Conservation (phyloP, 1,140 invertebrate species). For the Planococcus citri region DNA sequence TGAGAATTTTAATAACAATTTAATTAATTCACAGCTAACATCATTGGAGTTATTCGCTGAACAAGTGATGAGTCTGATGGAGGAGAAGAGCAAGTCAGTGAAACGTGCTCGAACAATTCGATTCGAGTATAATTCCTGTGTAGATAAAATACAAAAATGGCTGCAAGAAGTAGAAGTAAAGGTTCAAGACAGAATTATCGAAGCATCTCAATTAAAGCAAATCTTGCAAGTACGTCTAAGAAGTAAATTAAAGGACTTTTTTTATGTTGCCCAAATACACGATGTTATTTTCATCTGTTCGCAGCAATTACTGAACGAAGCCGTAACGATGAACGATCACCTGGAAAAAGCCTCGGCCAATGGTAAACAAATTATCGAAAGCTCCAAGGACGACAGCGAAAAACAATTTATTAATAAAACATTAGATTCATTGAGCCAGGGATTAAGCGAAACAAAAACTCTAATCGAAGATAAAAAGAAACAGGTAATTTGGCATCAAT, state of each 20-base stretch:
- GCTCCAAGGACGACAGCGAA: conserved; percentile 61
- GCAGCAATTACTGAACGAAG: conserved; percentile 36
- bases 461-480: conserved; percentile 71
- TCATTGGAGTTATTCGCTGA: conserved; percentile 67
- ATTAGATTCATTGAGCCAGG: conserved; percentile 57
- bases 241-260: background rate
- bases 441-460: conserved; percentile 57
- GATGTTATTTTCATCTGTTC: no score
- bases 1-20: no score
- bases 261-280: no score
- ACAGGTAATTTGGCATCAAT: conserved; percentile 32
- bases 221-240: conserved; percentile 39
- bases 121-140: conserved; percentile 61
- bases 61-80: conserved; percentile 59
- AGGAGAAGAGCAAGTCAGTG: conserved; percentile 72
- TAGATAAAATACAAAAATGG: conserved; percentile 71
- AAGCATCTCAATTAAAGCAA: conserved; percentile 63
- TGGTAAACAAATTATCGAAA: conserved; percentile 62
- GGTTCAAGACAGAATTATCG: conserved; percentile 63
- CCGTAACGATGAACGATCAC: conserved; percentile 55
- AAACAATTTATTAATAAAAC: conserved; percentile 60
- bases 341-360: conserved; percentile 64
- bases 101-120: conserved; percentile 68
- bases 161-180: conserved; percentile 66
- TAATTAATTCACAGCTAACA: conserved; percentile 38